These are phyloP conservation scores for Eupristina koningsbergeri DNA, from an alignment of 1,140 invertebrate genomes.

Conservation along the genomic window DNA sequence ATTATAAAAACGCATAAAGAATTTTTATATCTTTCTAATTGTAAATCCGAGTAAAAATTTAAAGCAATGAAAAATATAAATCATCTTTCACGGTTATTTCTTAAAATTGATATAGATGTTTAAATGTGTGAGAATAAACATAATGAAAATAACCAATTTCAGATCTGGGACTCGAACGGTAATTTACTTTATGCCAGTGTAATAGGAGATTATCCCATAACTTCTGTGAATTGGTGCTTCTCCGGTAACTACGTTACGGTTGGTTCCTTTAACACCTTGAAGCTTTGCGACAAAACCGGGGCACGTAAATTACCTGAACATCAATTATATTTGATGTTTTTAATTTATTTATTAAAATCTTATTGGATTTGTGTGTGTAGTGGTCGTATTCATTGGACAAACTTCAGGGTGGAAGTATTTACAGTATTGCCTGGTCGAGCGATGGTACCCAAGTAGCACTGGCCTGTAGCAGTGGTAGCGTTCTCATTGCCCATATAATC, in stretches of 20 bases:
- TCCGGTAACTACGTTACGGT: constrained; percentile 93
- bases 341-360: background rate
- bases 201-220: constrained; percentile 91
- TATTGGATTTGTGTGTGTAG: constrained; percentile 71
- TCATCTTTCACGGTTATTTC: no score
- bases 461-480: constrained; percentile 91
- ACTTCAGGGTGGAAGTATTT: constrained; percentile 88
- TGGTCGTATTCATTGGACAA: constrained; percentile 96
- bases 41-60: no score
- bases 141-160: background rate
- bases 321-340: no score
- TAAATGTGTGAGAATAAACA: no score
- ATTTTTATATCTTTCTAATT: no score
- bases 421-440: constrained; percentile 91
- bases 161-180: constrained; percentile 94
- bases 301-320: constrained; percentile 74
- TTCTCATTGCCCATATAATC: constrained; percentile 93
- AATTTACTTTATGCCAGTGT: constrained; percentile 88
- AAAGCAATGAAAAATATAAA: no score
- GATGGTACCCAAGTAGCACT: constrained; percentile 97
- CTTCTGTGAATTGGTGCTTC: constrained; percentile 90
- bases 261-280: constrained; percentile 93
- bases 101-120: no score
- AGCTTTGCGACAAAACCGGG: constrained; percentile 94
- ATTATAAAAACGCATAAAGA: no score